Evolutionary conservation across 2,797 vertebrate species (phyloP), one percentile per base, ranked within the genome.

Genomic region (Crocidura indochinensis): DNA sequence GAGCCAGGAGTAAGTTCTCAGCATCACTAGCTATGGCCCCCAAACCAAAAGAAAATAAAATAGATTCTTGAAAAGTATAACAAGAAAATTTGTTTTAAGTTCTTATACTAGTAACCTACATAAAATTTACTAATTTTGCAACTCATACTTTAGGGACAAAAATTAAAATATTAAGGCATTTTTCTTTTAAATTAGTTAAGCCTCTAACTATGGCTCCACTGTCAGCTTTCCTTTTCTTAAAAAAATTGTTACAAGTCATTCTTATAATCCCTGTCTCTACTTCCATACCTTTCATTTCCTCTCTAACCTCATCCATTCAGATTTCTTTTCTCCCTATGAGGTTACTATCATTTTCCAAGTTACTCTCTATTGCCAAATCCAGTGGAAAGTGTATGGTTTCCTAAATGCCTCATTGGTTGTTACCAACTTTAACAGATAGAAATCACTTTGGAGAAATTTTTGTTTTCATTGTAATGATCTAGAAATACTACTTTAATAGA

Each of bases 21-120:
- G 38, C 38, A 38, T 38, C 38, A 38, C 38, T 38, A 38, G 38
- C 38, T 38, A 38, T 38, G 38, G 38, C 38, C 38, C 38, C 38
- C 38, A 38, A 38, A 38, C 38, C 38, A 38, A 38, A 38, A 38
- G 38, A 38, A 38, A 38, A 38, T 38, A 89, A 47, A 80, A 87
- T 2, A 51, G 51, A 91, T 71, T 78, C 49, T 60, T 86, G 22
- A 64, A 75, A 92, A 69, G 47, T 44, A 26, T 17, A 75, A 19
- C 4, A 60, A n/a, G 26, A 92, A 88, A 80, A 26, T 2, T 87
- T 88, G 79, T 53, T 95, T 91, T 82, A 93, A 87, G 24, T 76
- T 84, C 75, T 93, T 69, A 85, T 1, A 88, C 20, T 77, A 8
- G 24, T 38, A 75, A 81, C 9, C 14, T n/a, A 60, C 17, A 68